phyloP scores from a whole-genome alignment of 1,140 invertebrate genomes.

The Cecropterus lyciades region DNA sequence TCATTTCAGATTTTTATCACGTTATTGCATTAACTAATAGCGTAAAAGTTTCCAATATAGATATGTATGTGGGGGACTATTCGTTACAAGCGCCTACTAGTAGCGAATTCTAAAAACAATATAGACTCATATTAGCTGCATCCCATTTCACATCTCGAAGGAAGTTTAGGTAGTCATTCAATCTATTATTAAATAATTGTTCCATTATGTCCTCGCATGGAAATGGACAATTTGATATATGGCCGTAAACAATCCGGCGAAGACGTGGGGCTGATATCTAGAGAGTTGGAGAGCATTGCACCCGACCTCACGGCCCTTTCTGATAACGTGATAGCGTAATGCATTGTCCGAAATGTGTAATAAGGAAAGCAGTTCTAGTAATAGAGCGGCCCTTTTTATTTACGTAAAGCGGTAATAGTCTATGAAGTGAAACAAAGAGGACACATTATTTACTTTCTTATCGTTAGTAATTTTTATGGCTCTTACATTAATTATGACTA shows the following conservation, averaged over 20 bases:
- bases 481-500: too few species aligned
- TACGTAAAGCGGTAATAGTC: constrained; percentile 16
- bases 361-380: constrained; percentile 37
- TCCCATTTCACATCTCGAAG: constrained; percentile 10
- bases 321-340: constrained; percentile 53
- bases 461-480: neutral
- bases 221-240: constrained; percentile 65
- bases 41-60: too few species aligned
- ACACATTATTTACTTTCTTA: constrained; percentile 2
- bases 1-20: neutral
- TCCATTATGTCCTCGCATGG: constrained; percentile 43
- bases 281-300: constrained; percentile 63
- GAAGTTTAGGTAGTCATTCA: constrained; percentile 31
- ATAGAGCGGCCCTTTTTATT: constrained; percentile 44
- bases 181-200: constrained; percentile 75
- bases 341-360: constrained; percentile 53
- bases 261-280: constrained; percentile 62
- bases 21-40: neutral
- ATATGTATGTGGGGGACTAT: too few species aligned
- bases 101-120: neutral
- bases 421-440: neutral
- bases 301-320: constrained; percentile 61
- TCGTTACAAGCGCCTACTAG: too few species aligned
- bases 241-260: constrained; percentile 73
- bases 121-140: neutral